phyloP scores from a whole-genome alignment of 2,797 vertebrate species.

The Knipowitschia caucasica region DNA sequence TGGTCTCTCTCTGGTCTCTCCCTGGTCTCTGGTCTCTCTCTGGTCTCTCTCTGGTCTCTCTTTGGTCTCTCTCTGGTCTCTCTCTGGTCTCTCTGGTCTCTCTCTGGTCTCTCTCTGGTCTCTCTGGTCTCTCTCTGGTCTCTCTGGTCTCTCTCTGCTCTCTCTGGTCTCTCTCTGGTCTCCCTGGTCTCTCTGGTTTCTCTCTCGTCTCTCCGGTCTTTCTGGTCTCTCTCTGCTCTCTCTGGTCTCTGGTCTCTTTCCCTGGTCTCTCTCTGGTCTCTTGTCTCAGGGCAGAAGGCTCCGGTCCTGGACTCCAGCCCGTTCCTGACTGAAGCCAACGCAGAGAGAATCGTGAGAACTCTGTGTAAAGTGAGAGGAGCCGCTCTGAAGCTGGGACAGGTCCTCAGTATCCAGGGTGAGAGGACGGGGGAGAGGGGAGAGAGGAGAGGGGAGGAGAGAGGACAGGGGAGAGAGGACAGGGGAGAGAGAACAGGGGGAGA shows the following conservation, averaged over 20 bases:
- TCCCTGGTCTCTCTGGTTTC: not conserved
- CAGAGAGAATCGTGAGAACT: constrained; percentile 81
- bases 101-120: not conserved
- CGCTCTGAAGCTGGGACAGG: constrained; percentile 87
- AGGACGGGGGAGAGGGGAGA: too few species aligned
- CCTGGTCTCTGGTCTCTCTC: not conserved
- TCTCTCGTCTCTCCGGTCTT: not conserved
- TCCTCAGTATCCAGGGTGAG: constrained; percentile 90
- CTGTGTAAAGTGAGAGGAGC: constrained; percentile 88
- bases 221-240: not conserved
- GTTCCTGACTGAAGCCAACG: constrained; percentile 84
- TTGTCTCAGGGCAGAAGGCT: constrained; percentile 45
- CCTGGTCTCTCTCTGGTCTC: not conserved
- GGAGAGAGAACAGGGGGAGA: too few species aligned
- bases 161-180: not conserved
- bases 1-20: not conserved
- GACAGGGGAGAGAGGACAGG: too few species aligned
- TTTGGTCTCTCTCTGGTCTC: not conserved
- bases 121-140: not conserved
- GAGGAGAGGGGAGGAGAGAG: too few species aligned
- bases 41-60: not conserved
- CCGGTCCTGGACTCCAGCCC: constrained; percentile 59
- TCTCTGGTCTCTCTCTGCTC: not conserved
- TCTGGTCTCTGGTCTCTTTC: too few species aligned
- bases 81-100: not conserved